phyloP scores from a whole-genome alignment of 2,113 vertebrate genomes.

The Sorex fumeus region DNA sequence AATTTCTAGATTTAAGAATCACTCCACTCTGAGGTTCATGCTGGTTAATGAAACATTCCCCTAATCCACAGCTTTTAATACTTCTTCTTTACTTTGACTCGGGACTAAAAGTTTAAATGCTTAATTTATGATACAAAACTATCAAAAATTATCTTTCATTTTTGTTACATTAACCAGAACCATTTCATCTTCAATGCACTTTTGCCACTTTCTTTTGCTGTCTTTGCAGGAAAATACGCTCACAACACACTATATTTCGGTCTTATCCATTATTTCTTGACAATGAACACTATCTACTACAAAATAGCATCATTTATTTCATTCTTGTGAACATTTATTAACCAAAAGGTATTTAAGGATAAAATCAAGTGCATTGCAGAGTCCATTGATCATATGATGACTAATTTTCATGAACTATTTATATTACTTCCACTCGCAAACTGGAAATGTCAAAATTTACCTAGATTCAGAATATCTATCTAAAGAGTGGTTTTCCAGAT shows the following conservation, averaged over 20 bases:
- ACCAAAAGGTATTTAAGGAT: conserved; percentile 87
- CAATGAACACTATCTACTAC: conserved; percentile 60
- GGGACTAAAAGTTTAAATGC: conserved; percentile 41
- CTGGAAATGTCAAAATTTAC: conserved; percentile 88
- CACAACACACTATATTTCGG: conserved; percentile 50
- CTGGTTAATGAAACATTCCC: not conserved
- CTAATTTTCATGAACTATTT: conserved; percentile 85
- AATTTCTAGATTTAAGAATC: not conserved
- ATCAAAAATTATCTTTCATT: conserved; percentile 56
- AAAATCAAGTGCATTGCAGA: conserved; percentile 85
- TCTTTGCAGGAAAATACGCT: conserved; percentile 59
- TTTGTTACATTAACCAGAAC: conserved; percentile 37
- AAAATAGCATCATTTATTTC: conserved; percentile 79
- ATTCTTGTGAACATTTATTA: conserved; percentile 86
- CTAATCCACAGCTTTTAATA: not conserved
- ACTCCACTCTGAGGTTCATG: not conserved
- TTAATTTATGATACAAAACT: conserved; percentile 58
- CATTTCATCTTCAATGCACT: conserved; percentile 61
- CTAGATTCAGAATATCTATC: conserved; percentile 84
- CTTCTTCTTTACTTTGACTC: conserved; percentile 12
- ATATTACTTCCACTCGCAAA: conserved; percentile 88
- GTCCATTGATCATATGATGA: conserved; percentile 88
- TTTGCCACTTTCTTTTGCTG: conserved; percentile 59
- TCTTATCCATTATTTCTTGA: conserved; percentile 71
- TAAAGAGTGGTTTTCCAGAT: conserved; percentile 72